Evolutionary conservation across 2,113 vertebrate genomes (phyloP).

Genomic region (Rhombomys opimus): DNA sequence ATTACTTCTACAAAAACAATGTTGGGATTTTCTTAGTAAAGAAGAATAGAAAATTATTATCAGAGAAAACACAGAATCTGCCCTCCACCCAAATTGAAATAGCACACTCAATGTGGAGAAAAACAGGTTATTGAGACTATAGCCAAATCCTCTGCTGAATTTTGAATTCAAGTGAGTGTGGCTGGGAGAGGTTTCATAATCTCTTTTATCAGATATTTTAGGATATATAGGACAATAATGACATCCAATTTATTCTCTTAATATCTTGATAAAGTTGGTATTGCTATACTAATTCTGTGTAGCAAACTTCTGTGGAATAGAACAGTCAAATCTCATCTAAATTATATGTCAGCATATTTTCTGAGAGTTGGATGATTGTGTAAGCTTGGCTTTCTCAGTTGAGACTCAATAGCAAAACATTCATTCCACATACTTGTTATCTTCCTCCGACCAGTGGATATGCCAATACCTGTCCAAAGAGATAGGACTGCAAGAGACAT

Average conservation of each 20-base stretch:
- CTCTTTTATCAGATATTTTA: background rate
- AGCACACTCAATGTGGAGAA: background rate
- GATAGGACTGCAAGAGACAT: background rate
- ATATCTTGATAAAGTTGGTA: background rate
- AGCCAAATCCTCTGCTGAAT: background rate
- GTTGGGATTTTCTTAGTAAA: background rate
- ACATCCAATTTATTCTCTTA: constrained; percentile 1
- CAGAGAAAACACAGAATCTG: background rate
- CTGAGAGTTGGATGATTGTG: background rate
- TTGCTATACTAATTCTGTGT: background rate
- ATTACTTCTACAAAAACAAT: background rate
- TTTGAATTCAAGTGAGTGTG: constrained; percentile 3
- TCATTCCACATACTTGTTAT: background rate
- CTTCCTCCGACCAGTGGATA: background rate
- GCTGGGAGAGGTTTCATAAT: background rate
- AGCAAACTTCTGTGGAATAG: background rate
- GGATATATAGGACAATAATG: background rate
- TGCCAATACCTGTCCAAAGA: background rate
- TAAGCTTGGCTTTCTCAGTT: background rate
- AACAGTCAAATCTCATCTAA: background rate
- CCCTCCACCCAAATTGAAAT: background rate
- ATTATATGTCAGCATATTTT: background rate
- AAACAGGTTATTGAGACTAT: background rate
- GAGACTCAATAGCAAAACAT: background rate
- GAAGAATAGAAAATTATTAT: background rate